phyloP scores from a whole-genome alignment of 1,140 invertebrate genomes.

The Venturia canescens region DNA sequence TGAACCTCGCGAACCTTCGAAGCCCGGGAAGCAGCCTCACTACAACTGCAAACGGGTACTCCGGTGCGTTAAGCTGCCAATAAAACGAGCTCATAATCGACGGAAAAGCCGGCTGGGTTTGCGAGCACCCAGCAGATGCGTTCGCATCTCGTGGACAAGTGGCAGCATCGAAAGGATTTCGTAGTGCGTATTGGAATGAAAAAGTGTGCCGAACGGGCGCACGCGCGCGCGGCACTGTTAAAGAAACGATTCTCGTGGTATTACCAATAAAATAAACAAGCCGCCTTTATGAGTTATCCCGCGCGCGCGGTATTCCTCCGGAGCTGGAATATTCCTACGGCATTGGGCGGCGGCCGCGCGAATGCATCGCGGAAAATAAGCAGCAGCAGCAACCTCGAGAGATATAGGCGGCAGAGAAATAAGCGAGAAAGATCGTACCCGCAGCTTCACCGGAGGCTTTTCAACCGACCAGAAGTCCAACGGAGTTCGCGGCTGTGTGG shows the following conservation, averaged over 20 bases:
- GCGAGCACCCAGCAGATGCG: neutral
- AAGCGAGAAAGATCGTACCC: slow-evolving; percentile 15
- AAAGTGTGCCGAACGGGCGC: neutral
- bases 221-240: slow-evolving; percentile 43
- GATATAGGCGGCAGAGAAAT: neutral
- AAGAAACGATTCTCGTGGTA: slow-evolving; percentile 32
- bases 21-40: too few relatives aligned
- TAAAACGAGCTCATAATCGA: too few relatives aligned
- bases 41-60: too few relatives aligned
- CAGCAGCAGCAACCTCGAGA: neutral
- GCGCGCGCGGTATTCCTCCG: neutral
- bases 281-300: slow-evolving; percentile 61
- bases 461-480: slow-evolving; percentile 1
- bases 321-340: neutral
- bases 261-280: slow-evolving; percentile 61
- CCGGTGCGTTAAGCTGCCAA: too few relatives aligned
- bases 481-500: slow-evolving; percentile 9
- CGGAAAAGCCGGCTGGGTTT: too few relatives aligned
- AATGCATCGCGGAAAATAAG: slow-evolving; percentile 8
- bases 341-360: slow-evolving; percentile 1
- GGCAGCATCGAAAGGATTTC: too few relatives aligned
- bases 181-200: too few relatives aligned
- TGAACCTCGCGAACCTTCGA: too few relatives aligned
- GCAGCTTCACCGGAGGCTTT: slow-evolving; percentile 10
- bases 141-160: neutral